A percentile compares a stretch with the other conserved stretches of the same genome.
These are phyloP conservation scores for Drosophila pandora DNA, from an alignment of 1,140 invertebrate genomes.

Conservation along the genomic window DNA sequence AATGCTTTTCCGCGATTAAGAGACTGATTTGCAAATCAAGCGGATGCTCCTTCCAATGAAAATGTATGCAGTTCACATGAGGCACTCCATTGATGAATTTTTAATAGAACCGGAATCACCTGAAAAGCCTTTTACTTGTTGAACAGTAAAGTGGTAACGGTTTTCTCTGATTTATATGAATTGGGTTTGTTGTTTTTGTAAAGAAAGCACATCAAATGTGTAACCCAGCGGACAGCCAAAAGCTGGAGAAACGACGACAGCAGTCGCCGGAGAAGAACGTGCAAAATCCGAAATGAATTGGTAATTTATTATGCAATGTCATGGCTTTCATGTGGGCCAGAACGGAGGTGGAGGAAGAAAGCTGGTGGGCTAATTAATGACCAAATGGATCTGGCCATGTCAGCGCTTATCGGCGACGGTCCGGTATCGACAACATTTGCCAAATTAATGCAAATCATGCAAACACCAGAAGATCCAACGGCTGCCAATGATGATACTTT, in stretches of 20 bases:
- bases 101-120: conserved; percentile 28
- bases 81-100: conserved; percentile 16
- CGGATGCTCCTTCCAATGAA: neutral
- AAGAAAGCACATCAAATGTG: conserved; percentile 47
- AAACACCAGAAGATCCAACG: conserved; percentile 64
- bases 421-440: conserved; percentile 78
- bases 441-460: conserved; percentile 82
- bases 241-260: conserved; percentile 1
- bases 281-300: conserved; percentile 70
- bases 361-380: conserved; percentile 77
- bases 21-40: neutral
- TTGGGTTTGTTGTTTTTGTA: neutral
- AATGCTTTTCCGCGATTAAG: neutral
- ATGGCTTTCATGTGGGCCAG: conserved; percentile 49
- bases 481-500: conserved; percentile 21
- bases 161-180: conserved; percentile 5
- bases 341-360: conserved; percentile 13
- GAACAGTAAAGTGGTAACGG: neutral
- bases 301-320: conserved; percentile 78
- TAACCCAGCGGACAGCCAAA: neutral
- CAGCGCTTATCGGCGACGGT: conserved; percentile 74
- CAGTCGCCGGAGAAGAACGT: conserved; percentile 45
- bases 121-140: conserved; percentile 44
- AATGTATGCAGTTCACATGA: neutral
- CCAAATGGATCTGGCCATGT: conserved; percentile 73